These are phyloP conservation scores for Pseudococcus viburni DNA, from an alignment of 2,888 invertebrate species.

Conservation along the genomic window DNA sequence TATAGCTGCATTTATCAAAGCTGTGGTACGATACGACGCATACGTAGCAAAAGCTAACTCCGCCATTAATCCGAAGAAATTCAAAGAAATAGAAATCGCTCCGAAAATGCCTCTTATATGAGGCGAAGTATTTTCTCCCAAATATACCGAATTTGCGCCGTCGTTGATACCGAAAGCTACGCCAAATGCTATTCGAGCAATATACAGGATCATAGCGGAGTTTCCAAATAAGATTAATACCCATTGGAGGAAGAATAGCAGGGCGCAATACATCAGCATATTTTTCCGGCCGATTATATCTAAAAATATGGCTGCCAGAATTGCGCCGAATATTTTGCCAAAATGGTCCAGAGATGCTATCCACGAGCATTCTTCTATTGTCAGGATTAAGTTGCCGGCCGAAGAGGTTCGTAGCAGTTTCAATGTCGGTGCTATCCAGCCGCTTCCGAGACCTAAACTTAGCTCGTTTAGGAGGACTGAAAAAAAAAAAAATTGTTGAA, in stretches of 20 bases:
- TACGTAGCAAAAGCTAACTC: constrained; percentile 28
- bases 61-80: constrained; percentile 23
- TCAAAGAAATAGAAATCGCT: background rate
- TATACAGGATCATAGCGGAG: background rate
- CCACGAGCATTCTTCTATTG: constrained; percentile 20
- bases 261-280: background rate
- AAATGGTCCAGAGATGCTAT: constrained; percentile 33
- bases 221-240: background rate
- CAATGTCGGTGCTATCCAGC: constrained; percentile 23
- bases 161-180: constrained; percentile 43
- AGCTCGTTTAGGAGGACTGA: constrained; percentile 7
- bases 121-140: constrained; percentile 32
- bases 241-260: constrained; percentile 20
- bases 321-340: constrained; percentile 37
- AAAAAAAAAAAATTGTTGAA: background rate
- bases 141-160: constrained; percentile 24
- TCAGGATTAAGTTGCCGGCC: background rate
- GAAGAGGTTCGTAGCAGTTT: background rate
- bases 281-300: constrained; percentile 28
- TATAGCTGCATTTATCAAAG: constrained; percentile 2
- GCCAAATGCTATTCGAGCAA: constrained; percentile 16
- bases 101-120: constrained; percentile 34
- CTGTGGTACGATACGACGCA: constrained; percentile 12
- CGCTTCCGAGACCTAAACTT: constrained; percentile 36
- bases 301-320: background rate